Evolutionary conservation across 2,113 vertebrate genomes (phyloP), one percentile per base, ranked within the genome.

Genomic region (Meleagris gallopavo): DNA sequence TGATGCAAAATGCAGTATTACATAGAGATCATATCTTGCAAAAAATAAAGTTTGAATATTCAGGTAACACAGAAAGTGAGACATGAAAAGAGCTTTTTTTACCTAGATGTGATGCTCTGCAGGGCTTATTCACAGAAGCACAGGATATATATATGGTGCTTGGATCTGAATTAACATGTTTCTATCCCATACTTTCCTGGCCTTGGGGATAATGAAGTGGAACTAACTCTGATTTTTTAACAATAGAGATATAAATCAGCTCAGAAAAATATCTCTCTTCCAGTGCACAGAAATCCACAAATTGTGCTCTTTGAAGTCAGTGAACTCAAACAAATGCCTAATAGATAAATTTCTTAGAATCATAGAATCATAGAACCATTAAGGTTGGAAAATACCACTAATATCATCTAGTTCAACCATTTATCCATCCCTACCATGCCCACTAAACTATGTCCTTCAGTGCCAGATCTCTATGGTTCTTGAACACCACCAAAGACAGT

Each of bases 31-130:
- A 46, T 21, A 11, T 11, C 11, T 7, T 2, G 30, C 0, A 48
- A 57, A 25, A 27, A 29, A 13, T 38, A 38, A 30, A 29, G 14
- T 11, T 38, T 52, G 45, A 80, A 57, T 76, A 80, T 52, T 73
- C 55, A 57, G 11, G 11, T 52, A 52, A 17, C 7, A 2, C 13
- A 24, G 3, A 9, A 18, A 62, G 6, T 62, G 25, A 20, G 32
- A 10, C 61, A 17, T 0, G 0, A 22, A 6, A 58, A 3, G 22
- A 67, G 14, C 14, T 46, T 3, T 10, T 64, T 43, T 43, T 12
- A 2, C 25, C 21, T 3, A 30, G 13, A 19, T 27, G 2, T 38
- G n/a, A 7, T 34, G 24, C 3, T 71, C 45, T 75, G 9, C 2
- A 45, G 25, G 34, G 11, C 2, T 69, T 57, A 32, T 48, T 29